Evolutionary conservation across 2,888 invertebrate species (phyloP).

Genomic region (Luperina testacea): DNA sequence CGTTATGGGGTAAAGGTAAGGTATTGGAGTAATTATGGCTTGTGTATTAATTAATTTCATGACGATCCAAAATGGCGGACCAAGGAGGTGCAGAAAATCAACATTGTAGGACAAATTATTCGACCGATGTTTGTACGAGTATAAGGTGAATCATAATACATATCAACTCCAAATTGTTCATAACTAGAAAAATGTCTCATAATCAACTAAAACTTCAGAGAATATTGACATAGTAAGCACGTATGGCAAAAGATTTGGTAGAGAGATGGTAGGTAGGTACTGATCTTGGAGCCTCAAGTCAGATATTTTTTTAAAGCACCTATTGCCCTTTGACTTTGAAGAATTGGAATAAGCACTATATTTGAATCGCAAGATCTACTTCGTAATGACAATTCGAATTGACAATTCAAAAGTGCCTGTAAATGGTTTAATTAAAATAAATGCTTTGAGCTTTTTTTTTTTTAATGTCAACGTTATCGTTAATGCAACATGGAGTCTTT

Average conservation of each 20-base stretch:
- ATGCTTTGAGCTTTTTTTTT: too few relatives aligned
- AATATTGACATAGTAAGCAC: not conserved
- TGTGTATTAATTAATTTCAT: slow-evolving; percentile 40
- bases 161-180: not conserved
- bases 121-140: not conserved
- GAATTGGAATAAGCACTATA: too few relatives aligned
- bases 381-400: not conserved
- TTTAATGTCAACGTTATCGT: not conserved
- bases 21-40: slow-evolving; percentile 29
- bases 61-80: slow-evolving; percentile 22
- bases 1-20: slow-evolving; percentile 32
- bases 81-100: slow-evolving; percentile 5
- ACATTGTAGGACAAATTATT: slow-evolving; percentile 14
- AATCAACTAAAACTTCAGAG: not conserved
- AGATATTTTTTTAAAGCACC: too few relatives aligned
- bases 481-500: slow-evolving; percentile 16
- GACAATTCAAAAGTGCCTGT: too few relatives aligned
- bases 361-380: not conserved
- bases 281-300: not conserved
- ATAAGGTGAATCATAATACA: slow-evolving; percentile 16
- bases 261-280: not conserved
- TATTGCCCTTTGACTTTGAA: too few relatives aligned
- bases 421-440: too few relatives aligned
- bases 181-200: not conserved
- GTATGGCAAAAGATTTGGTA: not conserved